phyloP scores from a whole-genome alignment of 1,140 invertebrate species.

The Lerema accius region DNA sequence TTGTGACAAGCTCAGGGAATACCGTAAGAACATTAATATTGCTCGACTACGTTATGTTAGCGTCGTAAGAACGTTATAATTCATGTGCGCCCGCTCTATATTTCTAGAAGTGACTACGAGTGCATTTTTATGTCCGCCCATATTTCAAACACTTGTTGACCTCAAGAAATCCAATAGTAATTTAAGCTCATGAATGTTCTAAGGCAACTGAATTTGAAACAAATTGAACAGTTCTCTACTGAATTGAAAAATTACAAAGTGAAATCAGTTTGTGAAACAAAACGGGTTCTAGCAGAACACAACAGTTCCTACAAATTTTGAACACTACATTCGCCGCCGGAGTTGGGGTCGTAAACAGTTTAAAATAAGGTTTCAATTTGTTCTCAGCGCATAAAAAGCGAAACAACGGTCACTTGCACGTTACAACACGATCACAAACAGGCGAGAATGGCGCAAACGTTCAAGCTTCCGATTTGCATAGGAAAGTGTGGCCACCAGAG shows the following conservation, averaged over 20 bases:
- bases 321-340: background rate
- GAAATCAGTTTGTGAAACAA: background rate
- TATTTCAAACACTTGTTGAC: background rate
- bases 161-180: background rate
- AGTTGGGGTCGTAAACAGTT: conserved; percentile 18
- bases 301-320: background rate
- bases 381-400: conserved; percentile 19
- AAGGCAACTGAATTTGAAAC: background rate
- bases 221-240: background rate
- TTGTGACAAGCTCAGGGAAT: too few relatives aligned
- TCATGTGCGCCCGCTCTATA: background rate
- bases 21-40: background rate
- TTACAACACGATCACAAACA: conserved; percentile 13
- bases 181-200: background rate
- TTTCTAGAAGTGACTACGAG: background rate
- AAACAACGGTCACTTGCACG: conserved; percentile 30
- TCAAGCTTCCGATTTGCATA: conserved; percentile 56
- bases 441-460: conserved; percentile 1
- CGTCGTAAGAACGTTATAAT: background rate
- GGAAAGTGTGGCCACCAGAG: conserved; percentile 54
- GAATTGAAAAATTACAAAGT: background rate
- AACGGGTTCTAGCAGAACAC: background rate
- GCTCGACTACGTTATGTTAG: background rate
- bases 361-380: conserved; percentile 31
- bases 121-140: background rate